Evolutionary conservation across 1,140 invertebrate species (phyloP), one percentile per base, ranked within the genome.

Genomic region (Hesperophylax magnus): DNA sequence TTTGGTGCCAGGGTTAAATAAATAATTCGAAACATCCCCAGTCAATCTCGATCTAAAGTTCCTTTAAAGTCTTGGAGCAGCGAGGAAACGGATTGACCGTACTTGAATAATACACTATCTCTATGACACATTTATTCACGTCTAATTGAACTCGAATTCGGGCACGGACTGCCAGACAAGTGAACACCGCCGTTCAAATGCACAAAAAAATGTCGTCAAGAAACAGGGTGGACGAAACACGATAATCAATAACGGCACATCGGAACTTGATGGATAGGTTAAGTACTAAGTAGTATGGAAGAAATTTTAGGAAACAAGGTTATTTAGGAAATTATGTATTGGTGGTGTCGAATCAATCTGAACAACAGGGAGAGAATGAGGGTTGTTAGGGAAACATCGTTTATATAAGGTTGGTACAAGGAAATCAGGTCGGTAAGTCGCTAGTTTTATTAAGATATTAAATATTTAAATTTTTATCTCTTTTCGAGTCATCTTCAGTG

Each of bases 121-220:
- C 61, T 9, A 27, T 65, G 61, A 65, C 61, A 65, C 8, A 65
- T 65, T 65, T 7, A 24, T 65, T 65, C 61, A 65, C 61, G 61
- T 17, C 61, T 17, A 7, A 27, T 17, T 17, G 61, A 27, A 9
- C 61, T 27, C 20, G 22, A 24, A 14, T 5, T 11, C 7, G 24
- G 0, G 60, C n/a, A 14, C 17, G 54, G 18, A 14, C 6, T 9
- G 20, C 20, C 27, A 24, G 22, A 31, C 0, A 34, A 65, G 61
- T 27, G 61, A 65, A 65, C 61, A 65, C 24, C 22, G 60, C 15
- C 22, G 27, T 8, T 65, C 61, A 27, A 65, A 65, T 11, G 22
- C 61, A 31, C 22, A 60, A 18, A 65, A 63, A 65, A 27, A 5
- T 27, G 27, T 17, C 14, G 5, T 15, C 0, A 6, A 18, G 2